Percentiles rank a stretch among this genome's conserved stretches.
These are phyloP conservation scores for Hestina assimilis DNA, from an alignment of 1,140 invertebrate genomes.

Conservation along the genomic window DNA sequence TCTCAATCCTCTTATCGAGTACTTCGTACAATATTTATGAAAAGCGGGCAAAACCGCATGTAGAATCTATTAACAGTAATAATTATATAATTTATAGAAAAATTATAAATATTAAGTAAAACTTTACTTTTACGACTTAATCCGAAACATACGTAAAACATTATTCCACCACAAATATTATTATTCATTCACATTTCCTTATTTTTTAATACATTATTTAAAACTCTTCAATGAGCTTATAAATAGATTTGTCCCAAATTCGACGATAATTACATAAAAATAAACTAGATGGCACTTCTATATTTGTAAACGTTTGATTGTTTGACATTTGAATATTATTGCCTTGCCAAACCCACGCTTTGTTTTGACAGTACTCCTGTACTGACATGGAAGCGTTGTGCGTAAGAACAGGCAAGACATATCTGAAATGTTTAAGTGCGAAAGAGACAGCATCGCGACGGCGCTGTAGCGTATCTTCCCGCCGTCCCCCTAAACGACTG, in stretches of 20 bases:
- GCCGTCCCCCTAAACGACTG: constrained; percentile 56
- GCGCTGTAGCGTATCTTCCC: constrained; percentile 71
- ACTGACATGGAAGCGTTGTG: constrained; percentile 59
- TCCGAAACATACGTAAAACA: no score
- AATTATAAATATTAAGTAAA: no score
- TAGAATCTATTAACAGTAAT: no score
- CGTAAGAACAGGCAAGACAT: constrained; percentile 39
- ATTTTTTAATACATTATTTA: neutral
- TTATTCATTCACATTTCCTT: neutral
- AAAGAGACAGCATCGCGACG: constrained; percentile 59
- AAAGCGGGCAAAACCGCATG: no score
- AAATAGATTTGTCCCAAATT: constrained; percentile 47
- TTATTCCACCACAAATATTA: no score
- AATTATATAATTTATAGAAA: no score
- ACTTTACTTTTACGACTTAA: no score
- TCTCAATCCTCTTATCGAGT: no score
- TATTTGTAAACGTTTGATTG: constrained; percentile 46
- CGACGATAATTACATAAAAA: constrained; percentile 13
- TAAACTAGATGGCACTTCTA: constrained; percentile 43
- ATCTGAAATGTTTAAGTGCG: constrained; percentile 19
- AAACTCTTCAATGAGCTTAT: constrained; percentile 5
- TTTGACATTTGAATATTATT: constrained; percentile 64
- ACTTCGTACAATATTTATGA: no score
- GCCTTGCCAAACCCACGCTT: constrained; percentile 58
- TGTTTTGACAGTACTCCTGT: constrained; percentile 68